Evolutionary conservation across 1,140 invertebrate genomes (phyloP).

Genomic region (Cataglyphis hispanica): DNA sequence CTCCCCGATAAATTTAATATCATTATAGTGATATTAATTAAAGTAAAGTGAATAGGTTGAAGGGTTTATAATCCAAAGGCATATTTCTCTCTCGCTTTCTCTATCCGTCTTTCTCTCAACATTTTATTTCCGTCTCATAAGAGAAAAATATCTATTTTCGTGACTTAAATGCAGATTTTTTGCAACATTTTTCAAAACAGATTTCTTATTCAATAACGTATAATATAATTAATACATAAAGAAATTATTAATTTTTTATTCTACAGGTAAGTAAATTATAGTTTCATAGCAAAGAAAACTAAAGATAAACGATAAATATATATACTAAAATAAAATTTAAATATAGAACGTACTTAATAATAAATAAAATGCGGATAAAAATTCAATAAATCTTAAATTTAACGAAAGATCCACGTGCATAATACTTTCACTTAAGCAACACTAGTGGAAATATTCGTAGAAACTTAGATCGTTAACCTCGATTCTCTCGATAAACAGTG

Average conservation of each 20-base stretch:
- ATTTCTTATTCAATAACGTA: not conserved
- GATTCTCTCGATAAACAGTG: constrained; percentile 2
- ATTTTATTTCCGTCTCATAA: not conserved
- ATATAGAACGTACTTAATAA: not conserved
- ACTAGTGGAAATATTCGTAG: constrained; percentile 36
- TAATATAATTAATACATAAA: not conserved
- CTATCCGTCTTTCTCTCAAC: not conserved
- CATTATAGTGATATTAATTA: not conserved
- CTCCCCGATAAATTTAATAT: not conserved
- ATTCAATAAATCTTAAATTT: not conserved
- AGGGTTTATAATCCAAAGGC: not conserved
- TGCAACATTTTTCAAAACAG: too few species aligned
- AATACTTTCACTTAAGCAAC: constrained; percentile 44
- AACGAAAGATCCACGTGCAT: not conserved
- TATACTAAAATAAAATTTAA: not conserved
- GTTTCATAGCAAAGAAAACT: not conserved
- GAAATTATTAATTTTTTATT: not conserved
- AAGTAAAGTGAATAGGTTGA: not conserved
- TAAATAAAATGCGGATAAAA: not conserved
- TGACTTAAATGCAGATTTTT: not conserved
- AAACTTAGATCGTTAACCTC: constrained; percentile 43
- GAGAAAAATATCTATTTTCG: not conserved
- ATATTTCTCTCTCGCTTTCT: not conserved
- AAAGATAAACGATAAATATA: not conserved
- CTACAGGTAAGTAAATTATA: not conserved